Evolutionary conservation across 1,140 invertebrate species (phyloP).

Genomic region (Trypoxylus dichotomus): DNA sequence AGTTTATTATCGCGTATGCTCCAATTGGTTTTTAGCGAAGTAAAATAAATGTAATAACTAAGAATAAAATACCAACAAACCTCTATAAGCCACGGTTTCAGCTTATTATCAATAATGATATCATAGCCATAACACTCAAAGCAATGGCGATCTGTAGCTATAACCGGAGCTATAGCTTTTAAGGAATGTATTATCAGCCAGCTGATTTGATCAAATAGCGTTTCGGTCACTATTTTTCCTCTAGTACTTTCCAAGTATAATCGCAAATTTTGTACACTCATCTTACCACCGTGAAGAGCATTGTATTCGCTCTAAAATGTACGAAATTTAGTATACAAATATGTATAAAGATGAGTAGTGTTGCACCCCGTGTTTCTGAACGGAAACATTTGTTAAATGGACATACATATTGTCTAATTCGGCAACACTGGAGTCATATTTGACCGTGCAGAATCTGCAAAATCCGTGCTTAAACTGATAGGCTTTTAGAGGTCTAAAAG

Average conservation of each 20-base stretch:
- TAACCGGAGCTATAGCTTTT: conserved; percentile 75
- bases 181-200: conserved; percentile 88
- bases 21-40: no score
- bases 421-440: conserved; percentile 71
- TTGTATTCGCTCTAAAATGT: conserved; percentile 86
- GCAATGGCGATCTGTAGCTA: conserved; percentile 77
- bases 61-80: conserved; percentile 45
- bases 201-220: conserved; percentile 80
- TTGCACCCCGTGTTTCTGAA: conserved; percentile 82
- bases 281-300: conserved; percentile 90
- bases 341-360: no score
- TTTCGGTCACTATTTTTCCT: conserved; percentile 84
- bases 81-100: conserved; percentile 83
- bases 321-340: not conserved
- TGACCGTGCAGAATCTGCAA: conserved; percentile 83
- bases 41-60: no score
- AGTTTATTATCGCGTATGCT: no score
- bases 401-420: conserved; percentile 86
- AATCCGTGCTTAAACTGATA: conserved; percentile 80
- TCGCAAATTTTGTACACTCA: conserved; percentile 88
- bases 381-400: conserved; percentile 84
- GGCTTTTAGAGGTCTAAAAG: conserved; percentile 79
- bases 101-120: conserved; percentile 81
- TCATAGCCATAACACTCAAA: conserved; percentile 87
- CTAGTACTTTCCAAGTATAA: conserved; percentile 89